A percentile compares a stretch with the other conserved stretches of the same genome.
These are phyloP conservation scores for Aphidius gifuensis DNA, from an alignment of 1,140 invertebrate genomes.

Conservation along the genomic window DNA sequence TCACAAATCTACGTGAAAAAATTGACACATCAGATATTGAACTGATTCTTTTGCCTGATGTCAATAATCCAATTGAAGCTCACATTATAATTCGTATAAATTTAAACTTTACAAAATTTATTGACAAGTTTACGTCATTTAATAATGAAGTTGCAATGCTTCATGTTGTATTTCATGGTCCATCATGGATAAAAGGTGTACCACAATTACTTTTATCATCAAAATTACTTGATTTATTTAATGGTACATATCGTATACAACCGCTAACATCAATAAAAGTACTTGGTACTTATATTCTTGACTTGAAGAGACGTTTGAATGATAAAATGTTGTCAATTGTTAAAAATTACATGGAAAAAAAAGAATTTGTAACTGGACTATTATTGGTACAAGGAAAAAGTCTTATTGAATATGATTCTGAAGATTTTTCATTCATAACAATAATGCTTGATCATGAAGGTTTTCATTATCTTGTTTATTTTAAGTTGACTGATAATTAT, in stretches of 20 bases:
- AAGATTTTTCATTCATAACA: constrained; percentile 29
- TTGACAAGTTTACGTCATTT: constrained; percentile 22
- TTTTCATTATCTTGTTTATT: constrained; percentile 33
- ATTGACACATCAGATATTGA: constrained; percentile 43
- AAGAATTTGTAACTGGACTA: constrained; percentile 29
- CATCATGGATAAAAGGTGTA: constrained; percentile 34
- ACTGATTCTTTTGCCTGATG: constrained; percentile 34
- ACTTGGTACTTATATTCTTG: constrained; percentile 59
- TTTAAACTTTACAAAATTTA: constrained; percentile 42
- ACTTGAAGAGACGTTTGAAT: constrained; percentile 55
- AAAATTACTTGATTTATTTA: constrained; percentile 39
- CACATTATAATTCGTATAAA: constrained; percentile 42
- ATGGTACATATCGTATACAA: constrained; percentile 35
- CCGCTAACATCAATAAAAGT: constrained; percentile 44
- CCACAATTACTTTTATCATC: constrained; percentile 43
- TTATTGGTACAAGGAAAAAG: constrained; percentile 15
- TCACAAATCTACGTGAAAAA: constrained; percentile 33
- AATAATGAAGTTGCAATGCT: constrained; percentile 37
- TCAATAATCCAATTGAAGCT: constrained; percentile 34
- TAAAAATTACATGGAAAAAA: constrained; percentile 27
- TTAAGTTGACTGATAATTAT: constrained; percentile 35
- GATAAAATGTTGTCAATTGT: constrained; percentile 44
- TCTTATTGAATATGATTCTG: constrained; percentile 39
- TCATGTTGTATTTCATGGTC: constrained; percentile 37
- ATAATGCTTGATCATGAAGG: constrained; percentile 31